These are phyloP conservation scores for Meloidogyne exigua DNA, from an alignment of 1,140 invertebrate genomes.

Conservation along the genomic window DNA sequence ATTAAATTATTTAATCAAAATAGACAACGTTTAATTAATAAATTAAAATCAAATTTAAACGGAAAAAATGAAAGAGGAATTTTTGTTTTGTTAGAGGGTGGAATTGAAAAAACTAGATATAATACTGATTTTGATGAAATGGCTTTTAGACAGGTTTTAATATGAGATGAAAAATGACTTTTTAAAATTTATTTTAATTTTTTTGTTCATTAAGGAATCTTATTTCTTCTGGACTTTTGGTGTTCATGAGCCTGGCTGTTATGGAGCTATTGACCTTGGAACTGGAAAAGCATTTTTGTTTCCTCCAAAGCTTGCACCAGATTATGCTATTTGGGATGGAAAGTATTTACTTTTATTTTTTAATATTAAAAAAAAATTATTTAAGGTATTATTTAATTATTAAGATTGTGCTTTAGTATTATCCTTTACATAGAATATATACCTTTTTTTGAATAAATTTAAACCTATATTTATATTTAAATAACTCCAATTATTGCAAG, in stretches of 20 bases:
- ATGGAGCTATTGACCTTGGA: slow-evolving; percentile 51
- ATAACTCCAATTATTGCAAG: too few relatives aligned
- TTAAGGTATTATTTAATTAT: too few relatives aligned
- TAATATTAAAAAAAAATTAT: too few relatives aligned
- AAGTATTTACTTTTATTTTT: slow-evolving; percentile 45
- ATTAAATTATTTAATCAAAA: slow-evolving; percentile 54
- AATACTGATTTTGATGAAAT: slow-evolving; percentile 61
- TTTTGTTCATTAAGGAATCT: slow-evolving; percentile 46
- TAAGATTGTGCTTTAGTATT: too few relatives aligned
- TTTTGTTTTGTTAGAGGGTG: slow-evolving; percentile 55
- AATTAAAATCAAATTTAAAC: slow-evolving; percentile 28
- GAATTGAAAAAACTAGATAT: slow-evolving; percentile 55
- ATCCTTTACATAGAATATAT: too few relatives aligned
- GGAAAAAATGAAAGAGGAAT: slow-evolving; percentile 21
- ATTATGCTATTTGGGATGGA: slow-evolving; percentile 61
- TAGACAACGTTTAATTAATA: slow-evolving; percentile 46
- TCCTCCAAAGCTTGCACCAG: slow-evolving; percentile 50
- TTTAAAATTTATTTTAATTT: neutral
- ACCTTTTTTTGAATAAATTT: too few relatives aligned
- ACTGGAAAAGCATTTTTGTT: slow-evolving; percentile 53
- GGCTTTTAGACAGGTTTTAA: slow-evolving; percentile 53
- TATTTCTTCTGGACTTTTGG: slow-evolving; percentile 64
- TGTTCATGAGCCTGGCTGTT: slow-evolving; percentile 60
- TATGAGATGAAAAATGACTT: slow-evolving; percentile 13
- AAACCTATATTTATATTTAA: too few relatives aligned